Conservation (phyloP, 1,140 invertebrate genomes). For the Lethocerus indicus region DNA sequence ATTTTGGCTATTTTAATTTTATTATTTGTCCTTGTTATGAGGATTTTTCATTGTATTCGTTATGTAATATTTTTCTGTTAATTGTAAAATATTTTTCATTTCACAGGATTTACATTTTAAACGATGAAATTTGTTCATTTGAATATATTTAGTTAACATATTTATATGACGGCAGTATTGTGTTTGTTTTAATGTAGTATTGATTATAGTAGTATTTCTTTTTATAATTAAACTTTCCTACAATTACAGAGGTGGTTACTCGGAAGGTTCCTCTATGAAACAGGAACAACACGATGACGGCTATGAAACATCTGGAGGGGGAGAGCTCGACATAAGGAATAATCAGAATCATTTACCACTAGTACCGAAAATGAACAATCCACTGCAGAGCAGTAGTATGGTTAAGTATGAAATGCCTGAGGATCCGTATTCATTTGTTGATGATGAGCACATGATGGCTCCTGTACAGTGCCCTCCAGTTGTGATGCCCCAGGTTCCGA, state of each 20-base stretch:
- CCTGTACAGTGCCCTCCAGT: slow-evolving; percentile 24
- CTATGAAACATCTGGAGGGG: slow-evolving; percentile 68
- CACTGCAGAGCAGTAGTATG: slow-evolving; percentile 21
- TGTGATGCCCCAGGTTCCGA: slow-evolving; percentile 44
- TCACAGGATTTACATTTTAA: neutral
- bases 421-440: slow-evolving; percentile 67
- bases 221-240: neutral
- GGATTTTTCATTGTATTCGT: too few relatives aligned
- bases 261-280: slow-evolving; percentile 9
- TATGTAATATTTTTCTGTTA: too few relatives aligned
- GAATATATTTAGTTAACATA: neutral
- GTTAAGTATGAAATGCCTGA: slow-evolving; percentile 44
- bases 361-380: slow-evolving; percentile 15
- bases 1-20: too few relatives aligned
- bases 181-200: neutral
- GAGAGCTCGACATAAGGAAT: slow-evolving; percentile 33
- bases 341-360: slow-evolving; percentile 21
- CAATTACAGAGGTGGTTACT: slow-evolving; percentile 9
- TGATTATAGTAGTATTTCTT: neutral
- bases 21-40: too few relatives aligned
- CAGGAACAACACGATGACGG: slow-evolving; percentile 52
- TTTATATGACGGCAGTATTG: neutral
- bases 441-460: slow-evolving; percentile 35
- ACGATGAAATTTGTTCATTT: neutral
- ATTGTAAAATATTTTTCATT: neutral